Base-by-base conservation (phyloP, 2,797 vertebrate species). In the Astyanax mexicanus region DNA sequence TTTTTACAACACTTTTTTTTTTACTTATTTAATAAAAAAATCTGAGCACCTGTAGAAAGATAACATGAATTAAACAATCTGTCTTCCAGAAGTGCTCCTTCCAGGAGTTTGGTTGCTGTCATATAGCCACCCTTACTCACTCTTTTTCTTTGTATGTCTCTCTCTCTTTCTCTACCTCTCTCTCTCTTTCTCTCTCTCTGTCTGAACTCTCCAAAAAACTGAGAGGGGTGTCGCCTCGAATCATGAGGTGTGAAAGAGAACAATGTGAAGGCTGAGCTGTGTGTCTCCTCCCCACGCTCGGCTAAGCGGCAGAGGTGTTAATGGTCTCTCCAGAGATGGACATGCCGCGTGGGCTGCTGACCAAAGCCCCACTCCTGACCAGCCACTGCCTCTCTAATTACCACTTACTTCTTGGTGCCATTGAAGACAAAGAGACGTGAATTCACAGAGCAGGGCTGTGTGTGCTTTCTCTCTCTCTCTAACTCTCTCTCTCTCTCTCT, bases 171-270 rank as follows among this genome's bases (percentile, higher is more conserved):
- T 40, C 51, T 54, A 19, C 51, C 52, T 6, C 27, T 32, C 51
- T 44, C 35, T 45, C 74, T 68, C 32, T 37, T 25, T 38, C 67
- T 70, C 44, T 65, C 32, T 68, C 47, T 75, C 45, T 61, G 64
- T 60, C 45, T 65, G 19, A 4, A 23, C 45, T 32, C 19, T 61
- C 57, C 10, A 6, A 19, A 47, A 1, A 15, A 55, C 45, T 38
- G 35, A 77, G 66, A 64, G 51, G 70, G 79, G 25, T 45, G 32
- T 75, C 44, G 79, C 55, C 65, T 62, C 51, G 17, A 80, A 68
- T 82, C 57, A 65, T 80, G 72, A 78, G 49, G 72, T 69, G 82
- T 79, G 75, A 86, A 81, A 42, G 49, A 72, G 73, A 78, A 81
- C 70, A 77, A 77, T 74, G 51, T 55, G 19, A 62, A 35, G 71